A percentile compares a stretch with the other conserved stretches of the same genome.
Evolutionary conservation across 1,140 invertebrate species (phyloP).

Genomic region (Drosophila pallidifrons): DNA sequence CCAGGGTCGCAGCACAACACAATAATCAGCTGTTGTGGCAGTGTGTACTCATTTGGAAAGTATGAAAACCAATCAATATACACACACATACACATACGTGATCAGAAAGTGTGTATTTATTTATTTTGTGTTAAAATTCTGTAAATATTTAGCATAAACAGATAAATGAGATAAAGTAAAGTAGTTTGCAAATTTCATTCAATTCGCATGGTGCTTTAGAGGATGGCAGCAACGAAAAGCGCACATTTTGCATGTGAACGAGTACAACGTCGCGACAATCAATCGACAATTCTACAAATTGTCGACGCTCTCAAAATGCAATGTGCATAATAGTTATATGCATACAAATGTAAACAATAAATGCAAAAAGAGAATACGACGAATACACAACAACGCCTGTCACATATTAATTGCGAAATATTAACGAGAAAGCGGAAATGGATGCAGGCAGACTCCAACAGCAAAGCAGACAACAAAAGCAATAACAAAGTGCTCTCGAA

Average conservation of each 20-base stretch:
- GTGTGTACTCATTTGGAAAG: background rate
- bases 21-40: background rate
- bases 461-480: conserved; percentile 64
- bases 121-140: conserved; percentile 44
- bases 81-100: background rate
- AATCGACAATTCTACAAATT: conserved; percentile 20
- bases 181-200: background rate
- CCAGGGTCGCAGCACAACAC: background rate
- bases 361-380: background rate
- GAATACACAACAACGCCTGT: background rate
- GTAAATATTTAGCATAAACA: conserved; percentile 53
- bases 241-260: background rate
- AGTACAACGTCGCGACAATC: conserved; percentile 2
- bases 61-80: background rate
- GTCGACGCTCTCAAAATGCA: conserved; percentile 25
- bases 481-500: conserved; percentile 77
- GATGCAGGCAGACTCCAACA: conserved; percentile 39
- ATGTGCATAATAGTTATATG: conserved; percentile 47
- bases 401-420: conserved; percentile 14
- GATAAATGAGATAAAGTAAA: conserved; percentile 34
- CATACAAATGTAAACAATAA: conserved; percentile 31
- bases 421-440: conserved; percentile 12
- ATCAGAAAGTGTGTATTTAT: conserved; percentile 30
- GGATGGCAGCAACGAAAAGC: background rate
- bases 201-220: conserved; percentile 13